phyloP scores from a whole-genome alignment of 2,797 vertebrate species.

The Menidia menidia region DNA sequence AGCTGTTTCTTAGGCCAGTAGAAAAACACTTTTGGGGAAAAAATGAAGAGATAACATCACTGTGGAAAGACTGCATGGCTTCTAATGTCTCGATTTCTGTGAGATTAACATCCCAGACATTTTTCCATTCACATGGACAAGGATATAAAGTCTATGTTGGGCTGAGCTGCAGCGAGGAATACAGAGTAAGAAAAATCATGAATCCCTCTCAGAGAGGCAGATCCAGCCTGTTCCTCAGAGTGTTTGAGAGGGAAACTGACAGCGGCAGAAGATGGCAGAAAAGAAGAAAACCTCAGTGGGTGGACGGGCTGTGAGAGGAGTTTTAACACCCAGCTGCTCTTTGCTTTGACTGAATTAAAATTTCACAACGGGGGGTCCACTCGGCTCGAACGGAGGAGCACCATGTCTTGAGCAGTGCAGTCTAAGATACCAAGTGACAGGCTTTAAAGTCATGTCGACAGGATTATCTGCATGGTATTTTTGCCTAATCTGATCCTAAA shows the following conservation, averaged over 20 bases:
- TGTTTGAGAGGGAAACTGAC: constrained; percentile 11
- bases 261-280: constrained; percentile 24
- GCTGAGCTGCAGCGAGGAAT: neutral
- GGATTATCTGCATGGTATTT: constrained; percentile 15
- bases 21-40: too few relatives aligned
- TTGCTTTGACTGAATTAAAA: constrained; percentile 41
- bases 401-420: constrained; percentile 22
- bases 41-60: too few relatives aligned
- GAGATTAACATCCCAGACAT: too few relatives aligned
- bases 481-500: constrained; percentile 33
- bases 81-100: too few relatives aligned
- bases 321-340: constrained; percentile 52
- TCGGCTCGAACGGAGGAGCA: constrained; percentile 18
- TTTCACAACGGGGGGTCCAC: constrained; percentile 18
- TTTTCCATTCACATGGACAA: neutral
- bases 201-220: neutral
- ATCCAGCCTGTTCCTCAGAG: constrained; percentile 1
- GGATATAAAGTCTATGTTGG: neutral
- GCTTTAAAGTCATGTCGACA: constrained; percentile 18
- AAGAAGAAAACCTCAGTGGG: constrained; percentile 6
- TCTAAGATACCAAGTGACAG: constrained; percentile 26
- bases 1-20: too few relatives aligned
- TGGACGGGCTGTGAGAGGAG: constrained; percentile 1
- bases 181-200: neutral
- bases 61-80: too few relatives aligned